Base-by-base conservation (phyloP, 2,797 vertebrate genomes). In the Alcedo quadribrachys region DNA sequence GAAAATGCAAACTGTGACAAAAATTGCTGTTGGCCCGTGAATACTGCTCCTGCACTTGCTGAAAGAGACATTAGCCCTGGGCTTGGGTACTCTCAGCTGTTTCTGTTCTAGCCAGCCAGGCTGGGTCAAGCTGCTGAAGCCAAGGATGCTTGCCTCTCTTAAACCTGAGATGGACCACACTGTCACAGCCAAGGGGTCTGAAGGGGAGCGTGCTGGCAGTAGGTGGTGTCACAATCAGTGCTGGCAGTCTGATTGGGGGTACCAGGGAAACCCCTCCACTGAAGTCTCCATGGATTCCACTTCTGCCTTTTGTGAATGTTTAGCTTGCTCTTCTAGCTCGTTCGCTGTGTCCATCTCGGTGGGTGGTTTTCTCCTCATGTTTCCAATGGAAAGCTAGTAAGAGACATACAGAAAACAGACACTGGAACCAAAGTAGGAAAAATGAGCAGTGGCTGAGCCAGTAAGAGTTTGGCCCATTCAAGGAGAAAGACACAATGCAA, bases 321-420 rank as follows among this genome's bases (percentile, higher is more conserved):
- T 51, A 40, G 53, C n/a, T 80, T 95, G 62, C 55, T 87, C 33
- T 71, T 89, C 66, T 60, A 69, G 85, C 89, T 60, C 92, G 62
- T 69, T 93, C 71, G 74, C 25, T 82, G 48, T 35, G 48, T 35
- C 61, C 2, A 4, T 92, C 85, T 94, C 55, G 66, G 32, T 91
- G 66, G 46, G 63, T 93, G 85, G 69, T 89, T 95, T 94, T 85
- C 43, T 89, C 11, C 69, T 87, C 46, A 1, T 11, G 5, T 89
- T 93, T 85, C 76, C 77, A 70, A 20, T 48, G 79, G 80, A 88
- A 90, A 86, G 60, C 70, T 70, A 30, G 57, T 91, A 93, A 94
- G 82, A 54, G 45, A 24, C 63, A 69, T 76, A 70, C 70, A 61
- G 65, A 92, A 94, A 94, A 77, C 83, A 83, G 85, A 86, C 28